Evolutionary conservation across 2,888 invertebrate genomes (phyloP), one percentile per base, ranked within the genome.

Genomic region (Microplitis manilae): DNA sequence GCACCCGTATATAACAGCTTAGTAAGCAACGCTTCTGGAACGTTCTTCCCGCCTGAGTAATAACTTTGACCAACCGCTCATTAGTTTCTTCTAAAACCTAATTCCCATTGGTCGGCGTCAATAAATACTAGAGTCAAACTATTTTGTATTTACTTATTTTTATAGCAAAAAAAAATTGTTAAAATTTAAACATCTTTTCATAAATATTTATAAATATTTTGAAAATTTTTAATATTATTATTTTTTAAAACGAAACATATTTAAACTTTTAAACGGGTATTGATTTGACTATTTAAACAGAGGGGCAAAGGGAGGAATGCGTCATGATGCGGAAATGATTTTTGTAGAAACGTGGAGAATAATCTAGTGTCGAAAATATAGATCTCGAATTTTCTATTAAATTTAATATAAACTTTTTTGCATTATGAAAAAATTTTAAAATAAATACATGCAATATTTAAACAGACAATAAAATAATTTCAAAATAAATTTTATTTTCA

Each of bases 1-100:
- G 68, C 78, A 41, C 78, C 80, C 77, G 78, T 85, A 85, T 87
- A 86, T 89, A 89, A 85, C 75, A 83, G 73, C 77, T 80, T 50
- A 77, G 62, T 59, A 64, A 81, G 77, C 77, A 81, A 84, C 83
- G 84, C 85, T 88, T 88, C 88, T 87, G 85, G 88, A 88, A 88
- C 82, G 81, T 87, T 88, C 87, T 79, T 83, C 81, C 79, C 77
- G 81, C 80, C 75, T 50, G 9, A 13, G 4, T 8, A 50, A 8
- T 13, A 13, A 13, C 9, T 50, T 13, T 5, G 4, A 50, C 50
- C 50, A 50, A 50, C 13, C 75, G 75, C 69, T 60, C 9, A 20
- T 39, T 9, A 6, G 5, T 1, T 1, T 20, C 5, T 60, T 9
- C 41, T 15, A 41, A 13, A 59, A 1, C 38, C 7, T n/a, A n/a